These are phyloP conservation scores for Muntiacus reevesi DNA, from an alignment of 2,113 vertebrate species.

Conservation along the genomic window DNA sequence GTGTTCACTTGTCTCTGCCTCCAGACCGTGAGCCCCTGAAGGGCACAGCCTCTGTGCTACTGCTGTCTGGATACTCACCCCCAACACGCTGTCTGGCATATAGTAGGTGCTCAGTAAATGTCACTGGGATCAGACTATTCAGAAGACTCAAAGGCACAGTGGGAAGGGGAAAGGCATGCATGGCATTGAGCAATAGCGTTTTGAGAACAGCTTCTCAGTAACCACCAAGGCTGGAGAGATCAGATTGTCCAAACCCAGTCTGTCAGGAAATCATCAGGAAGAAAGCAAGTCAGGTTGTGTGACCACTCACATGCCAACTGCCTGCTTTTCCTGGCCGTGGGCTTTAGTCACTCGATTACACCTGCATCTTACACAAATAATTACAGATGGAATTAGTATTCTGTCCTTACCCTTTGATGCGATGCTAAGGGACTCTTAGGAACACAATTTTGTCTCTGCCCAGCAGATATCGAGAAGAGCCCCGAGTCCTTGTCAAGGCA, in stretches of 20 bases:
- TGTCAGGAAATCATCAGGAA: not conserved
- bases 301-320: not conserved
- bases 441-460: not conserved
- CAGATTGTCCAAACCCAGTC: not conserved
- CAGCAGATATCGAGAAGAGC: slow-evolving; percentile 46
- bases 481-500: slow-evolving; percentile 53
- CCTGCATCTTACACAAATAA: not conserved
- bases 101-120: not conserved
- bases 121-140: not conserved
- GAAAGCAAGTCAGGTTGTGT: not conserved
- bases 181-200: not conserved
- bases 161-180: not conserved
- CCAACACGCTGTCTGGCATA: not conserved
- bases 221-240: not conserved
- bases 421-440: not conserved
- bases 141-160: not conserved
- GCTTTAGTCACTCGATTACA: not conserved
- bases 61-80: not conserved
- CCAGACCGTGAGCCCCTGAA: not conserved
- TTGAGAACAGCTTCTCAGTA: not conserved
- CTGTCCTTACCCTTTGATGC: not conserved
- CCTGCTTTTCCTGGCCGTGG: not conserved
- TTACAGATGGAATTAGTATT: slow-evolving; percentile 18
- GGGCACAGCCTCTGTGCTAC: not conserved
- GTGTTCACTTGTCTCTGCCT: not conserved